These are phyloP conservation scores for Diadromus collaris DNA, from an alignment of 2,888 invertebrate genomes.

Conservation along the genomic window DNA sequence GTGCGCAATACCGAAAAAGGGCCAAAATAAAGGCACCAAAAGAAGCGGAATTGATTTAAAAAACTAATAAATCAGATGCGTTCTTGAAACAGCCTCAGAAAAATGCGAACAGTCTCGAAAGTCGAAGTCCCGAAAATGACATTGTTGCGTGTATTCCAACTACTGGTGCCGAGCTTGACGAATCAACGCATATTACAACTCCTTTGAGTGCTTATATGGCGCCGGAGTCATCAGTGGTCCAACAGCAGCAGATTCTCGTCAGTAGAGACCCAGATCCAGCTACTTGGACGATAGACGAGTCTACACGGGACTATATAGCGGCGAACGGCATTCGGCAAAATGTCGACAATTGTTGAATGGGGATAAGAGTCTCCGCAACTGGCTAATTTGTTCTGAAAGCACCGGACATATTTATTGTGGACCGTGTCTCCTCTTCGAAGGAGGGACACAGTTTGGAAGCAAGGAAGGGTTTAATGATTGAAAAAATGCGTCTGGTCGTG, in stretches of 20 bases:
- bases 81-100: conserved; percentile 32
- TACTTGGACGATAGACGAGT: conserved; percentile 52
- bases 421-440: conserved; percentile 55
- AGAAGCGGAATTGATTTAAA: conserved; percentile 43
- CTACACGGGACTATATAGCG: conserved; percentile 55
- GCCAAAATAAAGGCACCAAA: conserved; percentile 55
- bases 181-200: background rate
- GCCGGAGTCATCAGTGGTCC: conserved; percentile 2
- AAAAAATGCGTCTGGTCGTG: conserved; percentile 49
- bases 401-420: conserved; percentile 50
- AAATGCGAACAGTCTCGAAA: conserved; percentile 5
- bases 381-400: conserved; percentile 59
- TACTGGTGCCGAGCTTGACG: background rate
- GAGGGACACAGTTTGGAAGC: conserved; percentile 45
- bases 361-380: conserved; percentile 47
- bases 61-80: conserved; percentile 49
- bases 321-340: conserved; percentile 58
- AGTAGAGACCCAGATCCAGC: conserved; percentile 58
- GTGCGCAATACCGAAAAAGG: conserved; percentile 53
- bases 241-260: conserved; percentile 14
- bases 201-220: conserved; percentile 6
- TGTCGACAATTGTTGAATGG: conserved; percentile 57
- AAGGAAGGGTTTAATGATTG: conserved; percentile 58
- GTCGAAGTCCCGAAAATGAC: conserved; percentile 1
- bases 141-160: background rate